These are phyloP conservation scores for Aromia moschata DNA, from an alignment of 2,888 invertebrate genomes.

Conservation along the genomic window DNA sequence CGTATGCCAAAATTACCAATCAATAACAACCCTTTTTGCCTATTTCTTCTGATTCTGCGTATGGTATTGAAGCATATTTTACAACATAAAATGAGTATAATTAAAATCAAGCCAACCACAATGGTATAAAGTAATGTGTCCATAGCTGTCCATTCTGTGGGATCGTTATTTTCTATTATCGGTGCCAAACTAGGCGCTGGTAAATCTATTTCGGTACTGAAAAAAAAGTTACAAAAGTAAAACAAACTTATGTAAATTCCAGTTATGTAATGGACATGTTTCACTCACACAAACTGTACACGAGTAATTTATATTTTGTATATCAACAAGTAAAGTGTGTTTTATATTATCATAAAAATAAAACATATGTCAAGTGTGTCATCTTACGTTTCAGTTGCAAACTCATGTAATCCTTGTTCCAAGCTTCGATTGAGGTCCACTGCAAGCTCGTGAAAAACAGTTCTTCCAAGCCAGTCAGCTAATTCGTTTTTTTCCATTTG, in stretches of 20 bases:
- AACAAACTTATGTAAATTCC: no score
- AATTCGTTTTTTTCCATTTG: constrained; percentile 68
- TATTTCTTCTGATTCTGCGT: not conserved
- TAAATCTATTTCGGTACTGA: not conserved
- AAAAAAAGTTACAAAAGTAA: constrained; percentile 11
- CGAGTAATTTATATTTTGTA: no score
- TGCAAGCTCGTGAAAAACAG: constrained; percentile 67
- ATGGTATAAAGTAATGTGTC: constrained; percentile 49
- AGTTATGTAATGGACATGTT: not conserved
- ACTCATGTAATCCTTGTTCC: constrained; percentile 50
- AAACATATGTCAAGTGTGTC: not conserved
- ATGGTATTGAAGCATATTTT: constrained; percentile 16
- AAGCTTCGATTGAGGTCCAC: constrained; percentile 60
- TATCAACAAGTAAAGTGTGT: not conserved
- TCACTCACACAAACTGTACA: no score
- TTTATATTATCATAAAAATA: not conserved
- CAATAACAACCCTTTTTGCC: not conserved
- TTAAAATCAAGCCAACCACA: constrained; percentile 34
- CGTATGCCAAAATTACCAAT: no score
- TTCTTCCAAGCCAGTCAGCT: constrained; percentile 70
- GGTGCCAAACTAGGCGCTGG: constrained; percentile 42
- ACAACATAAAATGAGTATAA: constrained; percentile 28
- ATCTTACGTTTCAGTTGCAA: constrained; percentile 35
- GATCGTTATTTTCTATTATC: constrained; percentile 42
- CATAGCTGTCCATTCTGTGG: constrained; percentile 51